phyloP scores from a whole-genome alignment of 2,113 vertebrate species.

The Pelodiscus sinensis region DNA sequence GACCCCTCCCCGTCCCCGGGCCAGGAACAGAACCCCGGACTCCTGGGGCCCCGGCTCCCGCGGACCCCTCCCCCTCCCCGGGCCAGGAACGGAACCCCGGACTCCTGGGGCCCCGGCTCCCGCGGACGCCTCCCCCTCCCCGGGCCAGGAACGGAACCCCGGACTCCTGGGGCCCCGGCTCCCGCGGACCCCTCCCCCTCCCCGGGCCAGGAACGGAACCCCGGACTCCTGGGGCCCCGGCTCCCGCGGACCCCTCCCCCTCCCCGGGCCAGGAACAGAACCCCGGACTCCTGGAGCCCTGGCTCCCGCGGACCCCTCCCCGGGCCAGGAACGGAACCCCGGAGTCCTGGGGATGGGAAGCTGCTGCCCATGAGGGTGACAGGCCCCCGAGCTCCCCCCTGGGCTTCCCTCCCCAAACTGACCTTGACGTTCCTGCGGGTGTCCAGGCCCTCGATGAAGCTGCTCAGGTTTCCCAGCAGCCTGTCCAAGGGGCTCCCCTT shows the following conservation, averaged over 20 bases:
- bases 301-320: rapidly evolving
- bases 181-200: rapidly evolving
- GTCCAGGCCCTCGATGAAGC: conserved; percentile 75
- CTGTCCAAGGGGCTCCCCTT: conserved; percentile 82
- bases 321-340: not conserved
- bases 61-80: rapidly evolving
- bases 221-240: not conserved
- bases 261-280: not conserved
- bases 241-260: rapidly evolving
- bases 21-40: no score
- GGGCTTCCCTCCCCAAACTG: not conserved
- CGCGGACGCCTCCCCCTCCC: rapidly evolving
- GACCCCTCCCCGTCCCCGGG: no score
- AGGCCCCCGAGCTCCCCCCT: rapidly evolving
- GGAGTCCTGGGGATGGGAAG: rapidly evolving
- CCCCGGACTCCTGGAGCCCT: rapidly evolving
- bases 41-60: not conserved
- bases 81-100: not conserved
- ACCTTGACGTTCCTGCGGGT: conserved; percentile 87
- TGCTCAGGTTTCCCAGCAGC: conserved; percentile 80
- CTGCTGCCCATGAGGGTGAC: rapidly evolving
- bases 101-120: not conserved
- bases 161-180: not conserved
- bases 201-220: not conserved
- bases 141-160: not conserved